These are phyloP conservation scores for Perithous albicinctus DNA, from an alignment of 2,888 invertebrate genomes.

Conservation along the genomic window DNA sequence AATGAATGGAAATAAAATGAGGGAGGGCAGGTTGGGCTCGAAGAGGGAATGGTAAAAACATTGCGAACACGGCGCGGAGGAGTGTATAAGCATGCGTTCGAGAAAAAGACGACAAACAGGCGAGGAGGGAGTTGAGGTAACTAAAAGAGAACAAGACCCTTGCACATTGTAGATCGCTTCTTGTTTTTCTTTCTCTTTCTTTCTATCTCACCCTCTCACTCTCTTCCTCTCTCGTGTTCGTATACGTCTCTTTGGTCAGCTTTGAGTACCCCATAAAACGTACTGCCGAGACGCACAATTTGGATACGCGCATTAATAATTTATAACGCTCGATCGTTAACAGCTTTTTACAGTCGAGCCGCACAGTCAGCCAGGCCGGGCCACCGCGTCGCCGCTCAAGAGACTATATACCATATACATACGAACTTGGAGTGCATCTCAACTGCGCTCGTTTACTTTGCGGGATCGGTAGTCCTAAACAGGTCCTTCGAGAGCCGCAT, in stretches of 20 bases:
- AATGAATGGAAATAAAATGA: constrained; percentile 45
- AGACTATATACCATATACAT: constrained; percentile 12
- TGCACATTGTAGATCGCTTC: constrained; percentile 55
- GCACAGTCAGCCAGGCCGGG: constrained; percentile 30
- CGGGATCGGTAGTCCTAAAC: constrained; percentile 21
- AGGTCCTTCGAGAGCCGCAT: no score
- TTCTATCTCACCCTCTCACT: constrained; percentile 19
- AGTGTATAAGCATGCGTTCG: constrained; percentile 38
- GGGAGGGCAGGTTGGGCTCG: constrained; percentile 48
- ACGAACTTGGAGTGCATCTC: constrained; percentile 39
- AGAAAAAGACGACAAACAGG: constrained; percentile 10
- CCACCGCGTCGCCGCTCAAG: constrained; percentile 56
- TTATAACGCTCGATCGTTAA: constrained; percentile 78
- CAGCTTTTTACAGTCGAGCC: constrained; percentile 70
- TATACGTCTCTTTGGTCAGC: constrained; percentile 61
- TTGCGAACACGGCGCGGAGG: constrained; percentile 62
- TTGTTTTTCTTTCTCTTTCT: constrained; percentile 26
- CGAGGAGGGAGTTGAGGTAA: constrained; percentile 25
- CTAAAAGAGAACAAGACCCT: constrained; percentile 49
- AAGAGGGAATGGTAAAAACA: constrained; percentile 43
- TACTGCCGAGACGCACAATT: constrained; percentile 72
- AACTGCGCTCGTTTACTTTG: constrained; percentile 45
- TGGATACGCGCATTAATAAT: constrained; percentile 78
- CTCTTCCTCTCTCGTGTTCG: constrained; percentile 17
- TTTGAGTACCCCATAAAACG: constrained; percentile 69